Evolutionary conservation across 2,797 vertebrate species (phyloP), one percentile per base, ranked within the genome.

Genomic region (Peromyscus aztecus): DNA sequence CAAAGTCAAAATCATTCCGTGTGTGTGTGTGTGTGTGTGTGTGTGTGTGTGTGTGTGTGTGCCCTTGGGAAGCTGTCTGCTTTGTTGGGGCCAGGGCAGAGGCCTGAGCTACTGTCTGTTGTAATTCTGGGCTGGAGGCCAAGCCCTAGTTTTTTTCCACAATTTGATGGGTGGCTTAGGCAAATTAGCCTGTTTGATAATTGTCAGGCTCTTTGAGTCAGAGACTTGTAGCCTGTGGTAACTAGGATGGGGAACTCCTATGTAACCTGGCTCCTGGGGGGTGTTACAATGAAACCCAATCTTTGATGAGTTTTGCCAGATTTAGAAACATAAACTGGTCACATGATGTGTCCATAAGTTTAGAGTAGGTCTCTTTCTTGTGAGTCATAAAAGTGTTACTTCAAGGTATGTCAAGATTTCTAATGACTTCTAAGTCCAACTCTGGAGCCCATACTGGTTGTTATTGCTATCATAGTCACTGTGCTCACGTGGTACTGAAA

Each of bases 41-140:
- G 59, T 61, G 19, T 21, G 17, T 21, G 57, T 19, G 17, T 6
- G 17, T 19, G 49, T 63, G 17, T 21, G 52, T 4, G 13, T 4
- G 49, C 67, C 31, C 86, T n/a, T 4, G 27, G 89, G 85, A 43
- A 52, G 43, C 91, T 88, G 63, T 84, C 76, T 87, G 88, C 59
- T 24, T 77, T 43, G 1, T 13, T 73, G 40, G 82, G 82, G 87
- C 49, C 4, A 1, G 34, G 55, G 61, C 23, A 63, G 78, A 69
- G 61, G 87, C 24, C 61, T 40, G 73, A 96, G 89, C 77, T 94
- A 24, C 94, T 59, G 21, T 57, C 40, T 69, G 86, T 75, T 94
- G 40, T 61, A 24, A 24, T 82, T 95, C 91, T 94, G 87, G 91
- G 75, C 67, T 67, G 83, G 46, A 78, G 61, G 29, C n/a, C 89